phyloP scores from a whole-genome alignment of 2,113 vertebrate species.

The Aptenodytes forsteri region DNA sequence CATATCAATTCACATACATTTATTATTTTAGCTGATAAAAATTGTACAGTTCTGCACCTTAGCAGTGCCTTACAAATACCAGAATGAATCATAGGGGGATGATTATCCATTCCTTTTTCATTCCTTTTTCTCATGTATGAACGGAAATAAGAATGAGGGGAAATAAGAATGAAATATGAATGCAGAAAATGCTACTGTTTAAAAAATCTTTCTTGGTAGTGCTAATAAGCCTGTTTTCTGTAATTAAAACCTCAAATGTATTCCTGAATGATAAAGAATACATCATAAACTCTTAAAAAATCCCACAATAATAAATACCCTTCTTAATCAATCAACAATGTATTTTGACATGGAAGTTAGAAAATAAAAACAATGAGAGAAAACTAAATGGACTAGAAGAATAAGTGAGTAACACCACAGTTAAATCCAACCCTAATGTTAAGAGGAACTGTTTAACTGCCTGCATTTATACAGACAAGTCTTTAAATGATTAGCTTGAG shows the following conservation, averaged over 20 bases:
- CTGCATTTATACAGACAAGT: neutral
- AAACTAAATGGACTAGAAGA: neutral
- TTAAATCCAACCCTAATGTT: neutral
- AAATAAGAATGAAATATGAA: neutral
- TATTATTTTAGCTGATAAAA: neutral
- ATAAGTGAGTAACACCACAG: neutral
- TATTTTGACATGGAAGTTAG: neutral
- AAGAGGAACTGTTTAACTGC: neutral
- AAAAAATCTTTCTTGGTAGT: neutral
- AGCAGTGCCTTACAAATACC: neutral
- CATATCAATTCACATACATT: neutral
- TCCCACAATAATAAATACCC: neutral
- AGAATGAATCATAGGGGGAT: neutral
- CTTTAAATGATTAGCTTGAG: neutral
- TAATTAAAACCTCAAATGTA: neutral
- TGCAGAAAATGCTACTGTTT: neutral
- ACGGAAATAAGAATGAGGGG: neutral
- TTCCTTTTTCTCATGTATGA: neutral
- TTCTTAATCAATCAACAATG: neutral
- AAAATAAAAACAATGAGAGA: neutral
- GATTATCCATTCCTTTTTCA: neutral
- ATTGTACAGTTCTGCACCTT: neutral
- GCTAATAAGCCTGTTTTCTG: neutral
- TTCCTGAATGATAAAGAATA: neutral
- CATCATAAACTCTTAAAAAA: neutral